These are phyloP conservation scores for Bombus confusus DNA, from an alignment of 1,140 invertebrate species.

Conservation along the genomic window DNA sequence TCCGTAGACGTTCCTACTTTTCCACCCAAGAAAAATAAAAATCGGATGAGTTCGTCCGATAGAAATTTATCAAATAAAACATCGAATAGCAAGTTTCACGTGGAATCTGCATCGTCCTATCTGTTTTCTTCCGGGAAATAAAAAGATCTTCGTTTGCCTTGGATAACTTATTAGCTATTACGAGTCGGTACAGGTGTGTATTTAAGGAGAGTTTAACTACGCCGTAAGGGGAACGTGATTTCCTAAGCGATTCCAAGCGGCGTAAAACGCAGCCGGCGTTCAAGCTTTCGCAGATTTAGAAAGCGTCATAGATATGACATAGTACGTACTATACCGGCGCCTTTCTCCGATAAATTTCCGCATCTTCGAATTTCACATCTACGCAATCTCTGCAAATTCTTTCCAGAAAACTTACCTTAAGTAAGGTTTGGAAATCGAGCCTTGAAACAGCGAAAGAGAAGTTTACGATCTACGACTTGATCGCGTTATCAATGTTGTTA, in stretches of 20 bases:
- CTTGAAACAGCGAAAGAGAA: neutral
- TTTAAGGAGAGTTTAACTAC: neutral
- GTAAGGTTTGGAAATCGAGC: neutral
- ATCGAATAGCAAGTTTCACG: no score
- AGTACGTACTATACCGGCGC: neutral
- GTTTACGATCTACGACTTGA: no score
- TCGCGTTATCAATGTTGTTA: neutral
- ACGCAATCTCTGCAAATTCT: neutral
- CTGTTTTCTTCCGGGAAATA: neutral
- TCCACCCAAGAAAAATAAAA: neutral
- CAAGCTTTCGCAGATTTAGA: constrained; percentile 16
- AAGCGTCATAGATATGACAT: constrained; percentile 15
- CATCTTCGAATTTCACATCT: neutral
- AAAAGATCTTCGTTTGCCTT: neutral
- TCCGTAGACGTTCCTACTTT: neutral
- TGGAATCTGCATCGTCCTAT: neutral
- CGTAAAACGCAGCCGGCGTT: neutral
- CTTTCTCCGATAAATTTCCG: neutral
- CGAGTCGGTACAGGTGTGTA: neutral
- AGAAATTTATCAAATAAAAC: neutral
- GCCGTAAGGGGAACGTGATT: neutral
- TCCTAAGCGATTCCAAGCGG: neutral
- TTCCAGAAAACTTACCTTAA: neutral
- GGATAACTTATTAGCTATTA: neutral
- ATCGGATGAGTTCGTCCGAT: neutral